Evolutionary conservation across 2,888 invertebrate genomes (phyloP).

Genomic region (Entomobrya proxima): DNA sequence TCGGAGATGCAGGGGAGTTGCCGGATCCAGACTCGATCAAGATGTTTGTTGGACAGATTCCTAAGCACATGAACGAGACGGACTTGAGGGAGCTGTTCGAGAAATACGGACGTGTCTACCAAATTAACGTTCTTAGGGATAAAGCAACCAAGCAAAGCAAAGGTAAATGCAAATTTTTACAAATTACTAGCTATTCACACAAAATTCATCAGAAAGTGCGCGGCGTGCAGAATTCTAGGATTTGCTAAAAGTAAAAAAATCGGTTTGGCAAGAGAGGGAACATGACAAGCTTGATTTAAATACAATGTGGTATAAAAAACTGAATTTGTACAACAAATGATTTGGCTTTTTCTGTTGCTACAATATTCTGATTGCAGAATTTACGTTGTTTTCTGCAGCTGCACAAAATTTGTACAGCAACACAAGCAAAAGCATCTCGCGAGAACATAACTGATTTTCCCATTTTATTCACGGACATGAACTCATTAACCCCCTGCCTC

Average conservation of each 20-base stretch:
- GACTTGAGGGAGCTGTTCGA: conserved; percentile 97
- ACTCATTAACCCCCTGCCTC: conserved; percentile 21
- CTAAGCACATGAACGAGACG: conserved; percentile 97
- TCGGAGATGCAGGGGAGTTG: conserved; percentile 75
- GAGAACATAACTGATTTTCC: conserved; percentile 35
- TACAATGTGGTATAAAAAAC: conserved; percentile 16
- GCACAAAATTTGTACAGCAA: neutral
- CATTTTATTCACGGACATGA: conserved; percentile 38
- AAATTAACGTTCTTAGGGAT: conserved; percentile 97
- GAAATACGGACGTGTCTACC: conserved; percentile 97
- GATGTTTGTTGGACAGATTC: conserved; percentile 99
- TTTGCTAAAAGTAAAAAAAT: neutral
- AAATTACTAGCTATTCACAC: too few species aligned
- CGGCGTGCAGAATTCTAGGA: too few species aligned
- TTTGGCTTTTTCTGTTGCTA: neutral
- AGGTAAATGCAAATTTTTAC: conserved; percentile 83
- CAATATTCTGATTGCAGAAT: too few species aligned
- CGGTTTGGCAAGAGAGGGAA: neutral
- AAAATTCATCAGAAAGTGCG: too few species aligned
- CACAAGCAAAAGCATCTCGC: conserved; percentile 11
- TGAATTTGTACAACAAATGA: too few species aligned
- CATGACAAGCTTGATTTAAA: conserved; percentile 39
- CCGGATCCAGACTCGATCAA: conserved; percentile 99
- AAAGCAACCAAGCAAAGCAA: conserved; percentile 98
- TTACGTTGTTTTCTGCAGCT: too few species aligned